phyloP scores from a whole-genome alignment of 2,113 vertebrate species.

The Pteropus alecto region DNA sequence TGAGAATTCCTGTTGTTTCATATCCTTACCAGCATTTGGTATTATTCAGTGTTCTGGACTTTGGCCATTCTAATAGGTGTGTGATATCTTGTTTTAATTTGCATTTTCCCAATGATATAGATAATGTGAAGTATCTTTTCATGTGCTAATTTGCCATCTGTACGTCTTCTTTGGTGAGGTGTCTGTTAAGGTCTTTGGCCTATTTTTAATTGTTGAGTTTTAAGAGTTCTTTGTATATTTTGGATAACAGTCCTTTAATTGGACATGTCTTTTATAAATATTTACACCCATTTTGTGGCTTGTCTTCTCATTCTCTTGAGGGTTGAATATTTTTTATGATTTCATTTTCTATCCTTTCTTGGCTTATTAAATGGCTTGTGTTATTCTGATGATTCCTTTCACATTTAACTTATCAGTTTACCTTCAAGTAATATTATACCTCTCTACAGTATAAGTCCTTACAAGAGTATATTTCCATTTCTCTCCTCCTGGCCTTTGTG shows the following conservation, averaged over 20 bases:
- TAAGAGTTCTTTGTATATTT: neutral
- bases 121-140: too few species aligned
- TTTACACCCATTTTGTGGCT: neutral
- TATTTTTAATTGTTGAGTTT: neutral
- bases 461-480: neutral
- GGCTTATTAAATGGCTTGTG: neutral
- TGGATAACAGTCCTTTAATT: neutral
- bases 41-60: too few species aligned
- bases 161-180: too few species aligned
- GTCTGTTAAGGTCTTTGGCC: too few species aligned
- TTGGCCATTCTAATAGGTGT: too few species aligned
- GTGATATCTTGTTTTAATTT: too few species aligned
- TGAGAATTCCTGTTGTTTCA: too few species aligned
- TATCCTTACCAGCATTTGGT: too few species aligned
- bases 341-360: neutral
- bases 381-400: neutral
- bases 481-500: neutral
- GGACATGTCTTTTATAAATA: neutral
- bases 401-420: neutral
- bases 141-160: too few species aligned
- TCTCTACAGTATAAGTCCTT: neutral
- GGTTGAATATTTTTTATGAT: neutral
- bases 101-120: too few species aligned
- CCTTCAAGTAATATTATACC: neutral
- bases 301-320: neutral